Conservation (phyloP, 1,140 invertebrate genomes). For the Penaeus indicus region DNA sequence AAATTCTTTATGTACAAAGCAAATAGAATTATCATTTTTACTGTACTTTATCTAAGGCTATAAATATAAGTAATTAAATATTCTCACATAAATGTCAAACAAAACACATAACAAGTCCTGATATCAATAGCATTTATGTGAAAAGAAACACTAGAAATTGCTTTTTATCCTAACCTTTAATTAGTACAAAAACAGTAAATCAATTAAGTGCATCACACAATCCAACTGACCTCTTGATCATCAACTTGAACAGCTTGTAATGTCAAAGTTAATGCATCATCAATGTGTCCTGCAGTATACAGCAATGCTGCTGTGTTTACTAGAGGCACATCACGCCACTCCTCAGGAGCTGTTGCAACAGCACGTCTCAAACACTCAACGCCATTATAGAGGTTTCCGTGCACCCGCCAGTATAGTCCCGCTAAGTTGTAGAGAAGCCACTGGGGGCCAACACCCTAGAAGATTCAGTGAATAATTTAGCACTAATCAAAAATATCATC, state of each 20-base stretch:
- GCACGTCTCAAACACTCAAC: constrained; percentile 78
- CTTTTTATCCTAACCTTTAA: no score
- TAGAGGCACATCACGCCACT: constrained; percentile 75
- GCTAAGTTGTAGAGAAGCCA: constrained; percentile 78
- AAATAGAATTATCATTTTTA: no score
- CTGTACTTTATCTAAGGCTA: no score
- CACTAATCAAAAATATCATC: not conserved
- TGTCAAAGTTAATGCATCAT: constrained; percentile 75
- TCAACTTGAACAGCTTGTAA: constrained; percentile 75
- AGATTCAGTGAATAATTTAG: constrained; percentile 62
- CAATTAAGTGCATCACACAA: not conserved
- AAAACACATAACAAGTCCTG: no score
- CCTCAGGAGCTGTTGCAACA: constrained; percentile 72
- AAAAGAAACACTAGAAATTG: no score
- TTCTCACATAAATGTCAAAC: no score
- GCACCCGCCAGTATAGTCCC: constrained; percentile 79
- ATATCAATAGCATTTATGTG: no score
- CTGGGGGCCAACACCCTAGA: constrained; percentile 77
- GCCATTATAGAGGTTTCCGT: constrained; percentile 76
- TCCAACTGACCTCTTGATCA: constrained; percentile 75
- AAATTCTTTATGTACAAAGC: no score
- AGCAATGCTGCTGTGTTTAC: constrained; percentile 77
- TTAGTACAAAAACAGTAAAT: not conserved
- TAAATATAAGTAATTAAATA: no score
- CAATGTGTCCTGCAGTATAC: constrained; percentile 77